A percentile compares a stretch with the other conserved stretches of the same genome.
phyloP scores from a whole-genome alignment of 92 coral and sea anemone genomes.

The Zoanthus solanderi region DNA sequence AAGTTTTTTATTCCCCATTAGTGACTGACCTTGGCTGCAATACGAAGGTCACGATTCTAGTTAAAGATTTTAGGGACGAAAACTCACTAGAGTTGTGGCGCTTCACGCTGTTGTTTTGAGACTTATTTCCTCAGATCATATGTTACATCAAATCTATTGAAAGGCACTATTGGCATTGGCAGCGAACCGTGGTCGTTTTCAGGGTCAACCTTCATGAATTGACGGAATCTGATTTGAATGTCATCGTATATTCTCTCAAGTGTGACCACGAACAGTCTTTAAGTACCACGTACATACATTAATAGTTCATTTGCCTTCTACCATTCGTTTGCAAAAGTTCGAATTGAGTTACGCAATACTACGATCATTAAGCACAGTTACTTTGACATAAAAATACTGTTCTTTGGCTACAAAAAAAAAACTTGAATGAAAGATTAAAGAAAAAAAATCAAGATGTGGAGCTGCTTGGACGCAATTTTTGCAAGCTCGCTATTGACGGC shows the following conservation, averaged over 20 bases:
- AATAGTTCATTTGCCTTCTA: slow-evolving; percentile 32
- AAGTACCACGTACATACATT: slow-evolving; percentile 32
- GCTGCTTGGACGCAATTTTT: slow-evolving; percentile 29
- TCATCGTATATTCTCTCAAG: slow-evolving; percentile 32
- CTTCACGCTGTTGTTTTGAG: slow-evolving; percentile 20
- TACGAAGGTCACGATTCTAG: slow-evolving; percentile 12
- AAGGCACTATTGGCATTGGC: not conserved
- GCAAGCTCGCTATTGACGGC: slow-evolving; percentile 39
- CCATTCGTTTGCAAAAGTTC: not conserved
- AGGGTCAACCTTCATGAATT: slow-evolving; percentile 28
- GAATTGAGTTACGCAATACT: not conserved
- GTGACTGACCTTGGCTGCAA: slow-evolving; percentile 14
- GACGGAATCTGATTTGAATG: slow-evolving; percentile 46
- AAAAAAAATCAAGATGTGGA: slow-evolving; percentile 34
- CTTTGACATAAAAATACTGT: not conserved
- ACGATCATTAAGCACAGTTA: not conserved
- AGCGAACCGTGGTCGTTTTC: slow-evolving; percentile 27
- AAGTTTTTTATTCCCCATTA: slow-evolving; percentile 4
- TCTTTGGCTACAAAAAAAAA: not conserved
- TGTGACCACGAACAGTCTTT: slow-evolving; percentile 15
- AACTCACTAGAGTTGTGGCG: not conserved
- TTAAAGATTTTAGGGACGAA: not conserved
- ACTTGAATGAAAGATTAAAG: not conserved
- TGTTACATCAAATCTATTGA: not conserved
- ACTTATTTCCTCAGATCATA: slow-evolving; percentile 8